Evolutionary conservation across 1,140 invertebrate genomes (phyloP).

Genomic region (Melitaea cinxia): DNA sequence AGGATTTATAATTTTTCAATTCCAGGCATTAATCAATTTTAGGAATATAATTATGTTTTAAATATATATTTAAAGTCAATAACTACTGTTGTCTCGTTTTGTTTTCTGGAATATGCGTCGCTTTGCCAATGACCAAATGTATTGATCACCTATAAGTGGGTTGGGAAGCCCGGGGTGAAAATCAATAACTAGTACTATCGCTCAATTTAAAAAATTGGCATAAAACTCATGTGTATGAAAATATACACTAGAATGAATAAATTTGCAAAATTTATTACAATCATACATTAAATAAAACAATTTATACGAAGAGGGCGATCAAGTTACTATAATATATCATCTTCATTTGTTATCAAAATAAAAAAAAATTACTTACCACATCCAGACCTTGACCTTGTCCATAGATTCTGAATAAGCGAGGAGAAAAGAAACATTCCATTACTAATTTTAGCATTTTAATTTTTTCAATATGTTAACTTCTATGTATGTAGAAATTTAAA

Average conservation of each 20-base stretch:
- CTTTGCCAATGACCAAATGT: neutral
- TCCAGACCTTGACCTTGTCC: conserved; percentile 49
- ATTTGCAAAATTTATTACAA: neutral
- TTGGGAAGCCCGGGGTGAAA: conserved; percentile 9
- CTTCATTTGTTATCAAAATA: neutral
- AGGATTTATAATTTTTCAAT: too few relatives aligned
- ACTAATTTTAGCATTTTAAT: conserved; percentile 41
- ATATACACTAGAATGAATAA: neutral
- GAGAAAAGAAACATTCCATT: conserved; percentile 42
- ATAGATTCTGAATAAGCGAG: conserved; percentile 62
- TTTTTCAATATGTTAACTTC: conserved; percentile 3
- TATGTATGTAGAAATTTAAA: neutral
- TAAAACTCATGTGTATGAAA: neutral
- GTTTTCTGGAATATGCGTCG: neutral
- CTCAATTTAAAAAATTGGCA: neutral
- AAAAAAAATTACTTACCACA: conserved; percentile 44
- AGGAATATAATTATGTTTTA: too few relatives aligned
- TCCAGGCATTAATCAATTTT: neutral
- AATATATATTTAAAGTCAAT: neutral
- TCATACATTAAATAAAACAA: neutral
- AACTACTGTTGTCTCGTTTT: neutral
- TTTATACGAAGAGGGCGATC: neutral
- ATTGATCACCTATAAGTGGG: neutral
- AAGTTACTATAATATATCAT: too few relatives aligned
- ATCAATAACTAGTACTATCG: conserved; percentile 11